Conservation (phyloP, 2,113 vertebrate genomes). For the Eulemur rufifrons region DNA sequence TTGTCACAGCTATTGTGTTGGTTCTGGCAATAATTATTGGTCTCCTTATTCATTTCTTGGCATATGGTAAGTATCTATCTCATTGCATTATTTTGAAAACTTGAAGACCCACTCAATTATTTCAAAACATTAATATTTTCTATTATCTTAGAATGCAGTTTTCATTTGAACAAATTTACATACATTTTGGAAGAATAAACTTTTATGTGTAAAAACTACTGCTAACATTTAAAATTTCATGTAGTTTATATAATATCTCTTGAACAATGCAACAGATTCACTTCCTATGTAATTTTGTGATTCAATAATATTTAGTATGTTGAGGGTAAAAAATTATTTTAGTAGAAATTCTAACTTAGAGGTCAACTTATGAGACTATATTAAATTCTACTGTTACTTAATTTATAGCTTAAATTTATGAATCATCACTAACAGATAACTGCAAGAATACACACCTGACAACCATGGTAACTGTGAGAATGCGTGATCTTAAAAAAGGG, state of each 20-base stretch:
- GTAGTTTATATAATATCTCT: not conserved
- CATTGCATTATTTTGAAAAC: not conserved
- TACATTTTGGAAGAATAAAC: not conserved
- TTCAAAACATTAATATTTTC: slow-evolving; percentile 1
- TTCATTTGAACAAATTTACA: not conserved
- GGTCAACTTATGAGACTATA: not conserved
- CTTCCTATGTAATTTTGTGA: not conserved
- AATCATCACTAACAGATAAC: not conserved
- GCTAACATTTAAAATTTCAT: not conserved
- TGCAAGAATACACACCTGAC: not conserved
- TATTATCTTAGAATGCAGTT: not conserved
- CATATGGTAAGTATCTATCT: slow-evolving; percentile 74
- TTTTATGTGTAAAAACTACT: not conserved
- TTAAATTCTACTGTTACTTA: not conserved
- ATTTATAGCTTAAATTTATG: not conserved
- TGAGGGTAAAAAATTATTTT: not conserved
- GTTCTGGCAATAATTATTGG: slow-evolving; percentile 76
- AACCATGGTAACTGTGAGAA: not conserved
- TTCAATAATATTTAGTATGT: not conserved
- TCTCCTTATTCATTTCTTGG: slow-evolving; percentile 79
- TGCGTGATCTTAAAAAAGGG: not conserved
- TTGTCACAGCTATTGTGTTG: slow-evolving; percentile 39
- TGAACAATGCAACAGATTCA: not conserved
- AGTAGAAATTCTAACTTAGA: slow-evolving; percentile 15
- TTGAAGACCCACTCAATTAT: not conserved